phyloP scores from a whole-genome alignment of 64 coral and sea anemone genomes.

The Trachythela sp. region DNA sequence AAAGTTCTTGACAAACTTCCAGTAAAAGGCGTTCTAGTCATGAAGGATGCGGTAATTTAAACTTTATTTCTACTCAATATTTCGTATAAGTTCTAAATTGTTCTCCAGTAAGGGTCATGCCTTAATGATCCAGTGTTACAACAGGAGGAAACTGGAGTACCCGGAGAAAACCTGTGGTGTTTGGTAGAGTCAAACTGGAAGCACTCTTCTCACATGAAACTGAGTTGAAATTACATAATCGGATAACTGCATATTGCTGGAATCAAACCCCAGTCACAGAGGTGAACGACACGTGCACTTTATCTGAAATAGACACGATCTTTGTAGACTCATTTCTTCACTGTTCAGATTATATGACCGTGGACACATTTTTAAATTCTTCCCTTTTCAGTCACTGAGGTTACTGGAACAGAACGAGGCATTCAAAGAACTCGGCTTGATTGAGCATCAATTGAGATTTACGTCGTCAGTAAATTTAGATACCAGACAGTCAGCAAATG shows the following conservation, averaged over 20 bases:
- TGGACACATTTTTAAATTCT: neutral
- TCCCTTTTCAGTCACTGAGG: conserved; percentile 56
- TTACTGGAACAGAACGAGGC: conserved; percentile 72
- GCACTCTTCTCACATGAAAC: too few relatives aligned
- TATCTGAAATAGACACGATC: too few relatives aligned
- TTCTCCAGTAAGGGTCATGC: neutral
- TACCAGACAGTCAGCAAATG: conserved; percentile 52
- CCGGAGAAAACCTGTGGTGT: too few relatives aligned
- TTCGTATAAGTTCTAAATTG: neutral
- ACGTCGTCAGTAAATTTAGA: conserved; percentile 87
- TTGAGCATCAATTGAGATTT: conserved; percentile 81
- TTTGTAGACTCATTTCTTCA: too few relatives aligned
- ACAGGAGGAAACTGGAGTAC: too few relatives aligned
- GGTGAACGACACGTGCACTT: too few relatives aligned
- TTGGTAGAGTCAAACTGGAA: too few relatives aligned
- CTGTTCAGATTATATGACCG: too few relatives aligned
- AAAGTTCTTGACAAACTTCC: conserved; percentile 74
- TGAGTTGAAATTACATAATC: too few relatives aligned
- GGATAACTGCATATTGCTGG: too few relatives aligned
- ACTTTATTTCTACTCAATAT: neutral
- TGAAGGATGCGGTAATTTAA: conserved; percentile 76
- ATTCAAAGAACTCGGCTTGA: conserved; percentile 85
- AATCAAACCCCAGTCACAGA: too few relatives aligned
- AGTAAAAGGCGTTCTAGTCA: conserved; percentile 82
- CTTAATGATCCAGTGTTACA: neutral